These are phyloP conservation scores for Chaetogeoica ovagalla DNA, from an alignment of 2,888 invertebrate genomes.

Conservation along the genomic window DNA sequence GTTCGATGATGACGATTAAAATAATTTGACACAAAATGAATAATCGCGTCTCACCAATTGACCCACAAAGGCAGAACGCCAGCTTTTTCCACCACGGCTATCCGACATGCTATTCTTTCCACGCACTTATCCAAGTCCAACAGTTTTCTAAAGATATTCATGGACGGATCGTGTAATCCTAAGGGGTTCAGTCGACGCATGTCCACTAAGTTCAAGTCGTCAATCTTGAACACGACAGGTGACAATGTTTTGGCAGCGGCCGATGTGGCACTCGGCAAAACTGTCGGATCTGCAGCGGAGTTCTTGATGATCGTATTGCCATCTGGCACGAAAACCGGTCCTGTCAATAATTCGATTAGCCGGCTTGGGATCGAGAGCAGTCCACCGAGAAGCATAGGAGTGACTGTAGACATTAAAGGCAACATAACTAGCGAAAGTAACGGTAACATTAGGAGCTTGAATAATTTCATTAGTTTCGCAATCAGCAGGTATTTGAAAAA, in stretches of 20 bases:
- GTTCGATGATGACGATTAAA: no score
- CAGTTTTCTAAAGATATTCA: not conserved
- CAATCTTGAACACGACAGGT: not conserved
- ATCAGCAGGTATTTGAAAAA: slow-evolving; percentile 56
- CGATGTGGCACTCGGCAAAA: not conserved
- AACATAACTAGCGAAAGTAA: slow-evolving; percentile 53
- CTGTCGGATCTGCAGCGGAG: not conserved
- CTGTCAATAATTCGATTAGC: slow-evolving; percentile 5
- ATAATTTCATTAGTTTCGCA: slow-evolving; percentile 56
- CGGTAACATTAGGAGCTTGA: slow-evolving; percentile 55
- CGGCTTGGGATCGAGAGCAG: not conserved
- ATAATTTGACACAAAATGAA: no score
- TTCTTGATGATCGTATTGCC: not conserved
- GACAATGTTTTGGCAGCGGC: not conserved
- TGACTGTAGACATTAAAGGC: slow-evolving; percentile 10
- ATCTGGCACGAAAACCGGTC: not conserved
- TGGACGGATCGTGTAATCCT: not conserved
- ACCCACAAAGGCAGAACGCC: slow-evolving; percentile 43
- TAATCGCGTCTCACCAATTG: slow-evolving; percentile 45
- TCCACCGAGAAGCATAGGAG: not conserved
- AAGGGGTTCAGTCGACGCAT: not conserved
- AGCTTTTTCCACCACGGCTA: slow-evolving; percentile 55
- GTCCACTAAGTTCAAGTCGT: not conserved
- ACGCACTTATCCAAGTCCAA: slow-evolving; percentile 54
- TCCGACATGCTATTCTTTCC: slow-evolving; percentile 55